A percentile compares a stretch with the other conserved stretches of the same genome.
Evolutionary conservation across 2,113 vertebrate genomes (phyloP).

Genomic region (Podiceps cristatus): DNA sequence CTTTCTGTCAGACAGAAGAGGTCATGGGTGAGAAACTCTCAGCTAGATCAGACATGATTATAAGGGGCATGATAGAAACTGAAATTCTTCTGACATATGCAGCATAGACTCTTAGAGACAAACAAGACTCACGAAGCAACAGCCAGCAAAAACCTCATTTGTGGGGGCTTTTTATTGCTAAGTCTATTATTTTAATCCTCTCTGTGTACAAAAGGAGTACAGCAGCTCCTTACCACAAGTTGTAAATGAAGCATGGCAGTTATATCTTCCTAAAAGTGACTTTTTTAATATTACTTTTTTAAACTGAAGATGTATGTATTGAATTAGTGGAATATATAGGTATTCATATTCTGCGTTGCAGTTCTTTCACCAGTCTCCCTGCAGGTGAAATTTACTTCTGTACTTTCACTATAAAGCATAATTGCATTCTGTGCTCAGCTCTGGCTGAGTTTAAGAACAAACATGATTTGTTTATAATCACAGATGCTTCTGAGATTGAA

Average conservation of each 20-base stretch:
- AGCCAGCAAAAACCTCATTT: not conserved
- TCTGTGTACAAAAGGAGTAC: not conserved
- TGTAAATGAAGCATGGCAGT: not conserved
- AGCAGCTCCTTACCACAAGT: not conserved
- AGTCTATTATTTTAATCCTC: not conserved
- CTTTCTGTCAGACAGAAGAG: not conserved
- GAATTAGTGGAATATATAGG: not conserved
- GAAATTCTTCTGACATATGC: not conserved
- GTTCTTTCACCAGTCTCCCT: not conserved
- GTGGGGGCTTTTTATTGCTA: not conserved
- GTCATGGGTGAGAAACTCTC: conserved; percentile 51
- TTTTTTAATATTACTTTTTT: not conserved
- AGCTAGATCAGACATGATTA: conserved; percentile 8
- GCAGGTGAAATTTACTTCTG: not conserved
- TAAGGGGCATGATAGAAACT: not conserved
- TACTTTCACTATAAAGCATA: not conserved
- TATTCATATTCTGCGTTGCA: not conserved
- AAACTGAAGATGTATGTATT: not conserved
- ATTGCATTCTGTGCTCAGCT: not conserved
- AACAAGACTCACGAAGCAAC: not conserved
- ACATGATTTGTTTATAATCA: not conserved
- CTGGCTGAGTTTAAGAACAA: conserved; percentile 2
- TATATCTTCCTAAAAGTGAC: not conserved
- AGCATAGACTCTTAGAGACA: not conserved
- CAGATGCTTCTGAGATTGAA: not conserved